phyloP scores from a whole-genome alignment of 2,888 invertebrate species.

The Alentia gelatinosa region DNA sequence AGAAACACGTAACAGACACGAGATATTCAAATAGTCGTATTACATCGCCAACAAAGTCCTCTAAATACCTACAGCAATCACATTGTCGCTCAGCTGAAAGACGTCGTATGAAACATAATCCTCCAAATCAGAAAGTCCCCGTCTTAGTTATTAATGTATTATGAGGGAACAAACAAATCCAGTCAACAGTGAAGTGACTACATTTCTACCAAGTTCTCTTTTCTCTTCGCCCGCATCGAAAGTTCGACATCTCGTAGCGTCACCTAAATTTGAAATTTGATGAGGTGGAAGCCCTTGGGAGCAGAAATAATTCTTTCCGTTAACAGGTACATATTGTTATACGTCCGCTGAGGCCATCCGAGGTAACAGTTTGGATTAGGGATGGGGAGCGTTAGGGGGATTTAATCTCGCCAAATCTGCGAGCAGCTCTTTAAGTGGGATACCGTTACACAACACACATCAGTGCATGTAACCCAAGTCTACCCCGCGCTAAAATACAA shows the following conservation, averaged over 20 bases:
- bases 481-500: not conserved
- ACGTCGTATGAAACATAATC: not conserved
- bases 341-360: not conserved
- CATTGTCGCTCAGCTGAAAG: not conserved
- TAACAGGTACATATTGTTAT: not conserved
- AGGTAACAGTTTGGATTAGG: not conserved
- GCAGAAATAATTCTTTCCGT: not conserved
- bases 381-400: not conserved
- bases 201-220: not conserved
- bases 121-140: not conserved
- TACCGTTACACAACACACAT: not conserved
- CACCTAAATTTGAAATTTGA: not conserved
- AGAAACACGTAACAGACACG: not conserved
- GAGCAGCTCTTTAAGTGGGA: not conserved
- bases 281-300: not conserved
- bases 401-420: not conserved
- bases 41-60: not conserved
- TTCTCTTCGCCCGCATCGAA: not conserved
- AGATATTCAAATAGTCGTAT: not conserved
- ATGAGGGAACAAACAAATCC: not conserved
- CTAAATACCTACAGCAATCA: not conserved
- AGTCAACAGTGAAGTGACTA: not conserved
- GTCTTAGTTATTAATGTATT: not conserved
- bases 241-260: not conserved
- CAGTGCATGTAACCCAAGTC: not conserved